Conservation (phyloP, 2,113 vertebrate species). For the Sphaerodactylus townsendi region DNA sequence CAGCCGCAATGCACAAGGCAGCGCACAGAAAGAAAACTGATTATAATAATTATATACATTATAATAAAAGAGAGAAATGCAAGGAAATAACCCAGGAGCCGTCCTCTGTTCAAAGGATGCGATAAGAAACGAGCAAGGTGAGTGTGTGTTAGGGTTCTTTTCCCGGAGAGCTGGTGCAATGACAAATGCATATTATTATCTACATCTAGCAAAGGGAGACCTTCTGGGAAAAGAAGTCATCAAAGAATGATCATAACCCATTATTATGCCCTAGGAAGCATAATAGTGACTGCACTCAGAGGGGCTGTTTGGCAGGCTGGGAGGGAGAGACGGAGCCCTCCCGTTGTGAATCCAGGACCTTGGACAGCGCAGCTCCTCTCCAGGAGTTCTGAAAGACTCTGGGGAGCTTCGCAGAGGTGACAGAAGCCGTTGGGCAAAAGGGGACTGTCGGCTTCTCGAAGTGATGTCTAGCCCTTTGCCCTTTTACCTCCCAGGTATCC, state of each 20-base stretch:
- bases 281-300: slow-evolving; percentile 2
- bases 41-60: neutral
- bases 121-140: neutral
- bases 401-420: neutral
- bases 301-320: slow-evolving; percentile 21
- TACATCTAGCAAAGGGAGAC: slow-evolving; percentile 23
- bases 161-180: slow-evolving; percentile 1
- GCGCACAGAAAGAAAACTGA: neutral
- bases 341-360: neutral
- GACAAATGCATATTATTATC: slow-evolving; percentile 46
- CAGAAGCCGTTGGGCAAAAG: accelerated
- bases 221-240: slow-evolving; percentile 44
- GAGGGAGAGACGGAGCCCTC: neutral
- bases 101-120: neutral
- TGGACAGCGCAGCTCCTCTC: neutral
- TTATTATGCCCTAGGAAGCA: slow-evolving; percentile 29
- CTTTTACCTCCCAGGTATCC: neutral
- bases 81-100: neutral
- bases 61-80: neutral
- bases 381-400: neutral
- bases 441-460: neutral
- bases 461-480: neutral
- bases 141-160: neutral
- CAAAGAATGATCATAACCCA: slow-evolving; percentile 36
- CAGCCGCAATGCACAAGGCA: neutral